Conservation (phyloP, 2,113 vertebrate species). For the Pholis gunnellus region DNA sequence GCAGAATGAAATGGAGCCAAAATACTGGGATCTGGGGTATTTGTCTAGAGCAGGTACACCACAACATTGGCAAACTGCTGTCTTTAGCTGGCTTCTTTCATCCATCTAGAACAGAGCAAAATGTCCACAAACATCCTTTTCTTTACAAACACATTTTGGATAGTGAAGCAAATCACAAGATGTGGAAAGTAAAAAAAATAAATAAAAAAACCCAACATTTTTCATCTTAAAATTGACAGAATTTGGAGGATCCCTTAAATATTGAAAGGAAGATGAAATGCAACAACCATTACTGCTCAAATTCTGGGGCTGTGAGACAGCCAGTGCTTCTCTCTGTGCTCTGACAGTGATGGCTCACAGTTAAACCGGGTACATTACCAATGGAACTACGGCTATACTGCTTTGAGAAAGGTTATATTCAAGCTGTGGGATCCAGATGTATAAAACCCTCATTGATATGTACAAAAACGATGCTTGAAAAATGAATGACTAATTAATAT, state of each 20-base stretch:
- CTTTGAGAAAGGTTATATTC: background rate
- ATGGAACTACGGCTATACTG: background rate
- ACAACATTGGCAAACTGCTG: background rate
- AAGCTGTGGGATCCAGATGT: constrained; percentile 13
- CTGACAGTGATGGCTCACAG: constrained; percentile 3
- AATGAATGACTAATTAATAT: constrained; percentile 15
- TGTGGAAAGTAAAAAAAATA: background rate
- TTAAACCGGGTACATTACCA: background rate
- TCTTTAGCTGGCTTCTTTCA: background rate
- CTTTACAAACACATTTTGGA: background rate
- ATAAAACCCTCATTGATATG: constrained; percentile 12
- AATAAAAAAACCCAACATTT: background rate
- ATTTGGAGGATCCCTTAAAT: background rate
- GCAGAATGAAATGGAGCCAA: background rate
- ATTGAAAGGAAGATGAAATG: constrained; percentile 5
- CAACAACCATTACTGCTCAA: background rate
- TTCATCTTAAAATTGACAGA: background rate
- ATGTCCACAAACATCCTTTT: background rate
- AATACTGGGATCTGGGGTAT: background rate
- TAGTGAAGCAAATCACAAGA: background rate
- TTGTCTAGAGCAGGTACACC: background rate
- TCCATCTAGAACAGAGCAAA: background rate
- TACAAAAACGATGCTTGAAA: constrained; percentile 35
- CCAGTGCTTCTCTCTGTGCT: background rate
- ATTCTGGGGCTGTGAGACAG: background rate